These are phyloP conservation scores for Sebastes fasciatus DNA, from an alignment of 2,113 vertebrate genomes.

Conservation along the genomic window DNA sequence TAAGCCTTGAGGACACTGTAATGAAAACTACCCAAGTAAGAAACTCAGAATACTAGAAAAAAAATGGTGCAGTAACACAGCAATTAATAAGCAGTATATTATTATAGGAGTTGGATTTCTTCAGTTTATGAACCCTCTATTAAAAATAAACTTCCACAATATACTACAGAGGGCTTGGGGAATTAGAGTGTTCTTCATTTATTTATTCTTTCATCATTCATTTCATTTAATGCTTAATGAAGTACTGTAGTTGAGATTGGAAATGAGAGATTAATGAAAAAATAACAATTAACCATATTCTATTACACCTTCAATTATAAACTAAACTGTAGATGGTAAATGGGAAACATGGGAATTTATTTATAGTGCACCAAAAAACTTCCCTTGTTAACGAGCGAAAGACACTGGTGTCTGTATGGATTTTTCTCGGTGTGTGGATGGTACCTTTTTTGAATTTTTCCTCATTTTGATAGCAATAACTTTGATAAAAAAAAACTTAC, in stretches of 20 bases:
- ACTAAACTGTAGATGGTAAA: neutral
- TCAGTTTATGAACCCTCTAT: constrained; percentile 22
- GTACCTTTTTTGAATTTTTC: too few relatives aligned
- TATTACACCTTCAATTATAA: neutral
- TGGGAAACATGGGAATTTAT: neutral
- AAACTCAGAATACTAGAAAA: constrained; percentile 55
- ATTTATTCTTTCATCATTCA: constrained; percentile 19
- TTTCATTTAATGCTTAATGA: neutral
- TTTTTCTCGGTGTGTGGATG: neutral
- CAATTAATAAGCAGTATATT: constrained; percentile 58
- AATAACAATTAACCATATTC: neutral
- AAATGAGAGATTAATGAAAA: neutral
- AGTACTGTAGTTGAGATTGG: neutral
- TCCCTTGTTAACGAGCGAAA: neutral
- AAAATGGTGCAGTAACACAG: constrained; percentile 38
- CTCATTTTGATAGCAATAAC: neutral
- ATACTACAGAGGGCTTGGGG: neutral
- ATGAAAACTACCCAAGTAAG: constrained; percentile 79
- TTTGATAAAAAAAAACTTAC: too few relatives aligned
- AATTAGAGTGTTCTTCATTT: neutral
- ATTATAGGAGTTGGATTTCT: constrained; percentile 46
- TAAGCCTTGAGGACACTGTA: constrained; percentile 78
- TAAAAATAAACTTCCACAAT: constrained; percentile 30
- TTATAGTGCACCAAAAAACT: neutral
- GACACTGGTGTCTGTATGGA: neutral